Percentiles rank a stretch among this genome's conserved stretches.
phyloP scores from a whole-genome alignment of 2,888 invertebrate genomes.

The Hesperia comma region DNA sequence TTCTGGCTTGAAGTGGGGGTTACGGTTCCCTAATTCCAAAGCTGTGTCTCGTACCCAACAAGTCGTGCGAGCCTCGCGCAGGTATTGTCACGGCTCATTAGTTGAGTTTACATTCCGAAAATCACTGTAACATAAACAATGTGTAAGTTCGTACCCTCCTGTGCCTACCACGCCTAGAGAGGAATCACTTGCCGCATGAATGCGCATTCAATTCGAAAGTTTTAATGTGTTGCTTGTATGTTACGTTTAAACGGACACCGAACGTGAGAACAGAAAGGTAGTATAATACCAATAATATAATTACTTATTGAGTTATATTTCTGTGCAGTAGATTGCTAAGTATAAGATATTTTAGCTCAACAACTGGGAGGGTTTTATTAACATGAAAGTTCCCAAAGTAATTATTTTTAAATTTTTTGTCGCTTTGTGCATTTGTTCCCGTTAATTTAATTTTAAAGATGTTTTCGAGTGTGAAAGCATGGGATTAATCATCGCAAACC shows the following conservation, averaged over 20 bases:
- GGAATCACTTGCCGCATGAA: conserved; percentile 33
- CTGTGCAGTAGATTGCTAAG: too few species aligned
- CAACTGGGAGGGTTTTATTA: too few species aligned
- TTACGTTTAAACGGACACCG: background rate
- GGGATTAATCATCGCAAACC: too few species aligned
- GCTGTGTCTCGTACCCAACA: conserved; percentile 61
- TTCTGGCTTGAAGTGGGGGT: conserved; percentile 54
- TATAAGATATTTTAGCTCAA: too few species aligned
- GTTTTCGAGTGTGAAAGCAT: too few species aligned
- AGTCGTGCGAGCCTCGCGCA: conserved; percentile 66
- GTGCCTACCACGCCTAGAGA: conserved; percentile 28
- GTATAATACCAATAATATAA: too few species aligned
- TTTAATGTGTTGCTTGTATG: conserved; percentile 37
- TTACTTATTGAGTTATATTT: too few species aligned
- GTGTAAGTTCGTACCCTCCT: conserved; percentile 49
- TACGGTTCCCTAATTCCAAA: conserved; percentile 46
- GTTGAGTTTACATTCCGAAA: conserved; percentile 67
- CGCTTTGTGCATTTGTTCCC: too few species aligned
- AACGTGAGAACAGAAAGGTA: background rate
- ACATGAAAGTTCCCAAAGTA: too few species aligned
- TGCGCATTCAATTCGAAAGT: conserved; percentile 41
- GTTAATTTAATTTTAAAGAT: too few species aligned
- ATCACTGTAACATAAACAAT: conserved; percentile 70
- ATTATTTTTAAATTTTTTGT: too few species aligned
- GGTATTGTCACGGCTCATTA: conserved; percentile 76